Base-by-base conservation (phyloP, 2,113 vertebrate species). In the Stomatorhinus ivindoensis region DNA sequence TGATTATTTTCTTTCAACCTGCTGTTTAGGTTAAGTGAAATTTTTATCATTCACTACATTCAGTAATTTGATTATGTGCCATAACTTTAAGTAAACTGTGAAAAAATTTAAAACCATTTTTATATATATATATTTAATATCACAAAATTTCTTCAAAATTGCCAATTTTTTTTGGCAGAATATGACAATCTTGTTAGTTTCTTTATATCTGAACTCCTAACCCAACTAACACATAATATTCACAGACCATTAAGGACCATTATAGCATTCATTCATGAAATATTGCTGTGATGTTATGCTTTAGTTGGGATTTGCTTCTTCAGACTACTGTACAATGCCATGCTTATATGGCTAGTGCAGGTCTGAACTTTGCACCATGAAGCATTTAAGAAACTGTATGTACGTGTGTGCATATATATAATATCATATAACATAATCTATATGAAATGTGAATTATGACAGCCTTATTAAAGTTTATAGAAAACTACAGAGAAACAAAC, bases 131-230 rank as follows among this genome's bases (percentile, higher is more conserved):
- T 80, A 80, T 80, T 17, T 80, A 80, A 80, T 80, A 15, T 4
- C 31, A 39, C 73, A 80, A 80, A 19, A 80, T 7, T 80, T 27
- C 73, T 42, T 42, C 35, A 39, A 80, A 80, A 80, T 80, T 42
- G 73, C 73, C 73, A 8, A 19, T 80, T 80, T 95, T 80, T 95
- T 96, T 95, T 96, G 97, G 97, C 97, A 97, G 96, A 97, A 97
- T 95, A 98, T 97, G 98, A 99, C 98, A 99, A 99, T 99, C 98
- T 95, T 97, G 96, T 97, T 97, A 97, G 96, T 97, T 97, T 97
- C 96, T 95, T 95, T 96, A 94, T 97, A 94, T 96, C 97, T 96
- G 97, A 96, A 95, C 97, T 97, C 96, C 95, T 94, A 94, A 91
- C 88, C 93, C 10, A 89, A 90, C 90, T 93, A 95, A 94, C 92